Percentiles rank a stretch among this genome's conserved stretches.
These are phyloP conservation scores for Elgaria multicarinata DNA, from an alignment of 2,113 vertebrate species.

Conservation along the genomic window DNA sequence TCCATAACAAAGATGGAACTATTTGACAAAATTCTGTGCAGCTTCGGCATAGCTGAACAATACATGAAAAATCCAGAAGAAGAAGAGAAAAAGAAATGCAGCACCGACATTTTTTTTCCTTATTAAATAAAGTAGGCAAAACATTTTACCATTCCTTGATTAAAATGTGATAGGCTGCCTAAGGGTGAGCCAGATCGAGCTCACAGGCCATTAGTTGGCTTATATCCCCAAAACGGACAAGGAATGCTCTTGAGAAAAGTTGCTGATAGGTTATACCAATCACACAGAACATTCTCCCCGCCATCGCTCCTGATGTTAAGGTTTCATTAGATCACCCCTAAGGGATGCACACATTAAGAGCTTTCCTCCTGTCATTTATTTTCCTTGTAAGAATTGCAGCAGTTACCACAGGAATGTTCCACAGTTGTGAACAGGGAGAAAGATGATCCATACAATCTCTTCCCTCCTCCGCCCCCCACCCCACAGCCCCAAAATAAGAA, in stretches of 20 bases:
- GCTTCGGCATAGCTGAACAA: neutral
- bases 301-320: neutral
- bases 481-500: neutral
- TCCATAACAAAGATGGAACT: neutral
- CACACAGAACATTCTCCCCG: neutral
- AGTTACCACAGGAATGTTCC: conserved; percentile 30
- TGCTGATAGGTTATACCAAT: neutral
- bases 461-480: neutral
- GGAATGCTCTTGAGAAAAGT: neutral
- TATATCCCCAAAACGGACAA: neutral
- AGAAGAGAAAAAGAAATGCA: neutral
- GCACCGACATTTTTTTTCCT: neutral
- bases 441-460: conserved; percentile 18
- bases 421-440: conserved; percentile 11
- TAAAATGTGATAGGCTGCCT: neutral
- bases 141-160: neutral
- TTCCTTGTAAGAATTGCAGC: conserved; percentile 5
- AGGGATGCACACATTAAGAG: conserved; percentile 14
- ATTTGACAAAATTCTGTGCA: neutral
- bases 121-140: neutral
- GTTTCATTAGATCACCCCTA: conserved; percentile 20
- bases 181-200: neutral
- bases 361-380: conserved; percentile 23
- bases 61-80: neutral
- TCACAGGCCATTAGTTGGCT: neutral